Evolutionary conservation across 2,888 invertebrate species (phyloP), one percentile per base, ranked within the genome.

Genomic region (Orchestes rusci): DNA sequence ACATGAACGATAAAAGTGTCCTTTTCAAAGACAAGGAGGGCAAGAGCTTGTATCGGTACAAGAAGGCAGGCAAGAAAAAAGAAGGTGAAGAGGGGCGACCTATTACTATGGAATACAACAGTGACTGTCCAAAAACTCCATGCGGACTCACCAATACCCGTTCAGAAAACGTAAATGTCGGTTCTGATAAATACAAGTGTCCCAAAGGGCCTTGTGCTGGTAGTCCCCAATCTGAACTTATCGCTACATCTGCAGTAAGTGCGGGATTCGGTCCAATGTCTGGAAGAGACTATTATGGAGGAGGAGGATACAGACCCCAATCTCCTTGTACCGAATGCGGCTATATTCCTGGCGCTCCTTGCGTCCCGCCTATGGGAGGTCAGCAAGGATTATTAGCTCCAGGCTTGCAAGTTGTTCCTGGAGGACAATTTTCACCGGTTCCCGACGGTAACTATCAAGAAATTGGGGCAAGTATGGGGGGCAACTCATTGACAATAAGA

Each of bases 401-500:
- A 2, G 34, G 34, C 3, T 10, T 19, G 31, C 5, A 5, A 13
- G 16, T 7, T 13, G 18, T 18, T 8, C 30, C 35, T 2, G 10
- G 38, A 16, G 7, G 39, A 17, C 15, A 16, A 20, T 38, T 1
- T 5, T 30, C 28, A 1, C 34, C 10, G 5, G 16, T n/a, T 2
- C 52, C 48, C 23, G 54, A 56, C 4, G 63, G 70, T 66, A 70
- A 70, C 27, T 79, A 75, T 53, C 79, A 80, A 64, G 80, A 82
- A 66, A 80, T 82, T 30, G 77, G 77, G 0, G 80, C 80, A 2
- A 71, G 73, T 23, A 76, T 80, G 68, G 75, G 79, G 37, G 78
- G 76, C 29, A 81, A 81, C 58, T 76, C 78, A 56, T 66, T 82
- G 12, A 78, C 76, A 51, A 80, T 82, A 42, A 68, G 79, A 15